These are phyloP conservation scores for Bruchidius siliquastri DNA, from an alignment of 2,888 invertebrate species.

Conservation along the genomic window DNA sequence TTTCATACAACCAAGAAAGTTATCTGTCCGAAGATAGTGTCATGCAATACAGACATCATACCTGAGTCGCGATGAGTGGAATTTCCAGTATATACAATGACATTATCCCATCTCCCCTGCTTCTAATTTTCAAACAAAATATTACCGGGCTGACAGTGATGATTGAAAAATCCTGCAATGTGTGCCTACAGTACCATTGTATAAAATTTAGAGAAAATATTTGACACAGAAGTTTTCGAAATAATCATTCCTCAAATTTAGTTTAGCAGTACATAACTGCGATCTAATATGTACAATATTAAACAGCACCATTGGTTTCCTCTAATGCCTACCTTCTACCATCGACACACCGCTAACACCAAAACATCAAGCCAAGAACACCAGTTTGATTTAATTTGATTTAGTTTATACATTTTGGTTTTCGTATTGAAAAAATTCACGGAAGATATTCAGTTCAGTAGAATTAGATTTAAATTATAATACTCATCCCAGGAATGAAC, in stretches of 20 bases:
- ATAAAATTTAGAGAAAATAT: too few species aligned
- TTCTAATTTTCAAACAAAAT: too few species aligned
- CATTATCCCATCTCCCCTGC: too few species aligned
- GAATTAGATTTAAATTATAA: background rate
- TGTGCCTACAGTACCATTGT: too few species aligned
- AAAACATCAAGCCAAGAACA: background rate
- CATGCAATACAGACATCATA: too few species aligned
- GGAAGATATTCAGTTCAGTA: background rate
- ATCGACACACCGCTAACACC: background rate
- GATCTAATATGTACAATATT: background rate
- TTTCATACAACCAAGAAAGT: too few species aligned
- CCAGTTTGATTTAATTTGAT: background rate
- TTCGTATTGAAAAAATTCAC: background rate
- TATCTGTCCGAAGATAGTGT: too few species aligned
- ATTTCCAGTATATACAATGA: too few species aligned
- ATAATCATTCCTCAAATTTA: background rate
- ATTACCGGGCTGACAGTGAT: too few species aligned
- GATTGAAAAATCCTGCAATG: too few species aligned
- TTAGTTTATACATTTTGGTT: background rate
- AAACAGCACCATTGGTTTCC: constrained; percentile 4
- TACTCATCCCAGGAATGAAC: background rate
- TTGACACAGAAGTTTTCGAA: background rate
- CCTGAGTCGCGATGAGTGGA: too few species aligned
- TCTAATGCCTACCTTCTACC: background rate
- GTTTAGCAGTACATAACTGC: background rate